A percentile compares a stretch with the other conserved stretches of the same genome.
phyloP scores from a whole-genome alignment of 2,888 invertebrate species.

The Ectropis crepuscularia region DNA sequence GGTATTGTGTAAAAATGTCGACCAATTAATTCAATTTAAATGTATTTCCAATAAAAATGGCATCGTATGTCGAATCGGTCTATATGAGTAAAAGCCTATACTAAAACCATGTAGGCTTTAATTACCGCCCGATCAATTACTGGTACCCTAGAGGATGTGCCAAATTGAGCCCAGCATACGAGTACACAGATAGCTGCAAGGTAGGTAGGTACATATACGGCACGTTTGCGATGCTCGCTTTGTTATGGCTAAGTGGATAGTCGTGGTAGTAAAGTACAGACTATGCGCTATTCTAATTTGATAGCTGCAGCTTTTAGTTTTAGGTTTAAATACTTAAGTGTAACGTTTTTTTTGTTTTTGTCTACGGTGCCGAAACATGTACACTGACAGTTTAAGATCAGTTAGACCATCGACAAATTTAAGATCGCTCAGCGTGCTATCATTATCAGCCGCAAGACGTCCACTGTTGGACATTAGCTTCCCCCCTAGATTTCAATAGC shows the following conservation, averaged over 20 bases:
- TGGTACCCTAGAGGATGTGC: slow-evolving; percentile 19
- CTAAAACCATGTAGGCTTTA: slow-evolving; percentile 29
- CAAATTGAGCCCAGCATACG: slow-evolving; percentile 21
- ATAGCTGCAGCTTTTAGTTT: neutral
- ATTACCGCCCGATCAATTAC: slow-evolving; percentile 32
- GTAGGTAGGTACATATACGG: neutral
- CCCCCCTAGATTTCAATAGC: too few relatives aligned
- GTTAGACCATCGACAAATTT: too few relatives aligned
- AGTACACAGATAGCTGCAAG: neutral
- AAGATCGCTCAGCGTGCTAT: too few relatives aligned
- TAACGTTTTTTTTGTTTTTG: too few relatives aligned
- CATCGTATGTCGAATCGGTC: slow-evolving; percentile 1
- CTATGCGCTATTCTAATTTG: slow-evolving; percentile 6
- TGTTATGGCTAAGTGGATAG: slow-evolving; percentile 16
- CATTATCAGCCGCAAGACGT: too few relatives aligned
- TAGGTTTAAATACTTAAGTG: neutral
- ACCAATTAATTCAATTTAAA: too few relatives aligned
- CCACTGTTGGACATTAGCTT: too few relatives aligned
- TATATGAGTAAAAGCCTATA: neutral
- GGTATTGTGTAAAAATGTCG: too few relatives aligned
- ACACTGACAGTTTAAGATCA: too few relatives aligned
- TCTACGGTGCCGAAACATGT: too few relatives aligned
- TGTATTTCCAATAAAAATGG: too few relatives aligned
- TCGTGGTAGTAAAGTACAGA: slow-evolving; percentile 1
- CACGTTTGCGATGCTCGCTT: slow-evolving; percentile 14